Base-by-base conservation (phyloP, 1,140 invertebrate species). In the Cherax destructor region DNA sequence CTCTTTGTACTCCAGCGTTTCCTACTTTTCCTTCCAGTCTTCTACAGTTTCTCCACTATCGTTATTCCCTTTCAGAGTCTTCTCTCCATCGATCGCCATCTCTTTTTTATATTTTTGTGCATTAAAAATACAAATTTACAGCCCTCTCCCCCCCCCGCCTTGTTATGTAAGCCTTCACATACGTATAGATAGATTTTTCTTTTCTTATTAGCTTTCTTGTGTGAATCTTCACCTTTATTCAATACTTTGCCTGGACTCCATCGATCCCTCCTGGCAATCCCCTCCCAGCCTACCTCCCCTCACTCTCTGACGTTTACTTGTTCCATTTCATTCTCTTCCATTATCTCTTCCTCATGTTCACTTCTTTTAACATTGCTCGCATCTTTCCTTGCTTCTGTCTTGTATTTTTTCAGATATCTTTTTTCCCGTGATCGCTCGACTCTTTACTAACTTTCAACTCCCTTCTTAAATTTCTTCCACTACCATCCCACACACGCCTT, bases 1-100 rank as follows among this genome's bases (percentile, higher is more conserved):
- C 78, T 56, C 78, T 79, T 79, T 79, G 78, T 50, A 49, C 52
- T 79, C 78, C 52, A 50, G 21, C 9, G 47, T 79, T 79, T 79
- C 78, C 78, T 56, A 78, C 52, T 50, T 79, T 79, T 74, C 69
- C 6, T 7, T 30, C n/a, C 30, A 30, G 1, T 74, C 69, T 74
- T 74, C n/a, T 10, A 74, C 69, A 30, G 6, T 74, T 30, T 74
- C 65, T 69, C 21, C 21, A 11, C 21, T 74, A 74, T 30, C n/a
- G 30, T 30, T 30, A 30, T 74, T 74, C 69, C 69, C 69, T 30
- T 30, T n/a, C 9, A 18, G 61, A 18, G 61, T 65, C 5, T 5
- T 18, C 61, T 65, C 61, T 6, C 13, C 18, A 18, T 65, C 5
- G 13, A 65, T 18, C 61, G 11, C 21, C 11, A 5, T 6, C 5